Percentiles rank a stretch among this genome's conserved stretches.
Evolutionary conservation across 2,797 vertebrate genomes (phyloP).

Genomic region (Aplochiton taeniatus): DNA sequence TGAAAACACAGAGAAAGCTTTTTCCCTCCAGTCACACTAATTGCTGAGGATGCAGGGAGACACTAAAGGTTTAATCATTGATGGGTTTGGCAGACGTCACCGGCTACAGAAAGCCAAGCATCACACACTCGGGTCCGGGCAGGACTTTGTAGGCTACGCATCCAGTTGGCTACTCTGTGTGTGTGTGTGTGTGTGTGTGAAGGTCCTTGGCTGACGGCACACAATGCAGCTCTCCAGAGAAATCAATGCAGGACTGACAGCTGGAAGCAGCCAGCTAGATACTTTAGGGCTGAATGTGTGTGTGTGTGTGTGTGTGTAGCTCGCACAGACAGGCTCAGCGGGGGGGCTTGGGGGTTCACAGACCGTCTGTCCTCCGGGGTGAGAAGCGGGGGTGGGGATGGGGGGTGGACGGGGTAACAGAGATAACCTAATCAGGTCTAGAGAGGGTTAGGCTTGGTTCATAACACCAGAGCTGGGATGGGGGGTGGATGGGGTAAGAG

Average conservation of each 20-base stretch:
- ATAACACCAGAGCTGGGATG: too few relatives aligned
- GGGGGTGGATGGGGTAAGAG: slow-evolving; percentile 18
- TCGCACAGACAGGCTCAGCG: slow-evolving; percentile 17
- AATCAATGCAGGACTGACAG: slow-evolving; percentile 49
- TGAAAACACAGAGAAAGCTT: too few relatives aligned
- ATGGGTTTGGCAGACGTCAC: too few relatives aligned
- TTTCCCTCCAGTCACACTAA: too few relatives aligned
- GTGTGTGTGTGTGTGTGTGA: slow-evolving; percentile 2
- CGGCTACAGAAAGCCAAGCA: too few relatives aligned
- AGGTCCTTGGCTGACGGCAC: slow-evolving; percentile 17
- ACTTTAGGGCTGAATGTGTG: slow-evolving; percentile 14
- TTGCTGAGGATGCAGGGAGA: too few relatives aligned
- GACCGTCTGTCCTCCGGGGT: slow-evolving; percentile 28
- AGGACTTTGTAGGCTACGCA: too few relatives aligned
- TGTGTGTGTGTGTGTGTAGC: slow-evolving; percentile 13
- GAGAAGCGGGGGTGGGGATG: too few relatives aligned
- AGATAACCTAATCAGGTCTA: not conserved
- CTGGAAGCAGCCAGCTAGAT: slow-evolving; percentile 32
- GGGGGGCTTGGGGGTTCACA: slow-evolving; percentile 21
- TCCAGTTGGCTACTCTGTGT: not conserved
- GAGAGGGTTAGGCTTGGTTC: not conserved
- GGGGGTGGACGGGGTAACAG: not conserved
- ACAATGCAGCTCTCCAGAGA: slow-evolving; percentile 31
- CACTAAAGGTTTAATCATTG: too few relatives aligned
- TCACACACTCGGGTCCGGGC: too few relatives aligned